phyloP scores from a whole-genome alignment of 2,113 vertebrate species.

The Psephotus haematonotus region DNA sequence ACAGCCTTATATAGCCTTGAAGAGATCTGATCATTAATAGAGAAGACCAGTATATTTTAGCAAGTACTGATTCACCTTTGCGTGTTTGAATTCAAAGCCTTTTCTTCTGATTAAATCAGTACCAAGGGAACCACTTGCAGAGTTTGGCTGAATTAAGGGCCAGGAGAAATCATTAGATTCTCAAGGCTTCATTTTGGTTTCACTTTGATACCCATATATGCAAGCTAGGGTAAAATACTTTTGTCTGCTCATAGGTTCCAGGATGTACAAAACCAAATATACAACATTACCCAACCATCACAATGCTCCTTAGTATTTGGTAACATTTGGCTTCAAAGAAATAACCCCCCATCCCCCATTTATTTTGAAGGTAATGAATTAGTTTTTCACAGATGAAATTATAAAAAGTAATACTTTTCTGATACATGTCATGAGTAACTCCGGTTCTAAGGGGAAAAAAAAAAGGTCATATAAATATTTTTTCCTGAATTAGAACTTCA shows the following conservation, averaged over 20 bases:
- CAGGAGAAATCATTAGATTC: not conserved
- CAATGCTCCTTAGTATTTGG: not conserved
- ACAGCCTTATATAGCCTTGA: not conserved
- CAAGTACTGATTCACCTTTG: not conserved
- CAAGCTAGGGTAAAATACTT: not conserved
- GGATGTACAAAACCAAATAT: not conserved
- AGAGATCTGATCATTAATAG: not conserved
- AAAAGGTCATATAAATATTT: not conserved
- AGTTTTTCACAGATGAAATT: not conserved
- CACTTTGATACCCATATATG: not conserved
- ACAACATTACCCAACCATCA: not conserved
- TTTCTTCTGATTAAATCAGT: not conserved
- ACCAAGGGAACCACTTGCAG: not conserved
- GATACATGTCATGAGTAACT: not conserved
- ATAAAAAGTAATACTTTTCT: not conserved
- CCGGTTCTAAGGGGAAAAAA: fast-evolving
- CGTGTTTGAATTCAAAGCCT: not conserved
- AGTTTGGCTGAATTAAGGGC: not conserved
- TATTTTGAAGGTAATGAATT: not conserved
- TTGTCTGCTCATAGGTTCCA: fast-evolving
- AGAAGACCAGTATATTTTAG: not conserved
- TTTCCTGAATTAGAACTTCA: not conserved
- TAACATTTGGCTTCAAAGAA: not conserved
- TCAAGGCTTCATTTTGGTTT: not conserved
- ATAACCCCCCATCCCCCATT: not conserved